A percentile compares a stretch with the other conserved stretches of the same genome.
Conservation (phyloP, 2,797 vertebrate genomes). For the Pachyuromys duprasi region DNA sequence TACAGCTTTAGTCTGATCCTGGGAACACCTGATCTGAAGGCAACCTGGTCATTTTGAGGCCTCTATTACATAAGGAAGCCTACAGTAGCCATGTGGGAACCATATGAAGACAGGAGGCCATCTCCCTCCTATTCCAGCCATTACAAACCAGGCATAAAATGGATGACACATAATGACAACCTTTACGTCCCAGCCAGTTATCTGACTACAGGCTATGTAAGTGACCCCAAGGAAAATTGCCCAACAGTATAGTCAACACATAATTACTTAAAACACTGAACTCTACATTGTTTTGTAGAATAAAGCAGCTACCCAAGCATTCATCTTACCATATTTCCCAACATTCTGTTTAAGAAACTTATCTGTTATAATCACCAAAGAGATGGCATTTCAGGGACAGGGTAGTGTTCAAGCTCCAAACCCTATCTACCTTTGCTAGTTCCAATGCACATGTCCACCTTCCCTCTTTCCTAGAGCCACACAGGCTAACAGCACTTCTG, state of each 20-base stretch:
- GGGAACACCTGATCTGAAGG: background rate
- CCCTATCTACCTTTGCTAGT: background rate
- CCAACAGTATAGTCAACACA: background rate
- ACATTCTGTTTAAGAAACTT: background rate
- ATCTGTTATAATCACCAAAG: background rate
- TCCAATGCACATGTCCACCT: background rate
- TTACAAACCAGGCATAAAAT: background rate
- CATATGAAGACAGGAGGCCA: background rate
- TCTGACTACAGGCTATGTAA: background rate
- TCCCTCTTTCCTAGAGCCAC: background rate
- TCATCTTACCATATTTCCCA: background rate
- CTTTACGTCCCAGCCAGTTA: background rate
- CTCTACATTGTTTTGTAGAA: no score
- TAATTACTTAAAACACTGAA: slow-evolving; percentile 21
- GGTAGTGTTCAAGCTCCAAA: background rate
- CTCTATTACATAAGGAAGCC: background rate
- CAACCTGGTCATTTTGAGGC: background rate
- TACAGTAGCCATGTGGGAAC: background rate
- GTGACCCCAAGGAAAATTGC: background rate
- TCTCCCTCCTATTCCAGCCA: background rate
- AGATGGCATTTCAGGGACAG: background rate
- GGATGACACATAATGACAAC: background rate
- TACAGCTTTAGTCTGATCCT: background rate
- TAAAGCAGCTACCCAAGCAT: background rate
- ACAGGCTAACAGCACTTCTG: background rate